phyloP scores from a whole-genome alignment of 1,140 invertebrate species.

The Aphelinus atriplicis region DNA sequence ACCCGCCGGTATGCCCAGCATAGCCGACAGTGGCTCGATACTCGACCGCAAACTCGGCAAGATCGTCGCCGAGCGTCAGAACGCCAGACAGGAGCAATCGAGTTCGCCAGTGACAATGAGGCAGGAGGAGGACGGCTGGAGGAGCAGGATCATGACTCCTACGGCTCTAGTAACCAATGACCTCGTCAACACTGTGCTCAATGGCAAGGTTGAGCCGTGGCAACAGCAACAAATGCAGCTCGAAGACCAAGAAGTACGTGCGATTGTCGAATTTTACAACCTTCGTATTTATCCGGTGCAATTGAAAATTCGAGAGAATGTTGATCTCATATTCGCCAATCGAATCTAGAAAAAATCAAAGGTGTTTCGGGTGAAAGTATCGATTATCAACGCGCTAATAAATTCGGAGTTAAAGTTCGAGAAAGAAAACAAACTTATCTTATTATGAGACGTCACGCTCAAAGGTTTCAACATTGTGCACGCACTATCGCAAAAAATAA shows the following conservation, averaged over 20 bases:
- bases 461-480: no score
- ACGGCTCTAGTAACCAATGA: not conserved
- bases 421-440: no score
- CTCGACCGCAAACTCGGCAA: slow-evolving; percentile 58
- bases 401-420: no score
- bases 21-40: slow-evolving; percentile 29
- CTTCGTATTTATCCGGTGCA: slow-evolving; percentile 44
- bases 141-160: no score
- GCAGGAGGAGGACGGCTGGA: no score
- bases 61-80: slow-evolving; percentile 59
- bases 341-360: no score
- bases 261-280: not conserved
- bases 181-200: slow-evolving; percentile 7
- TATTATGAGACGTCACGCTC: no score
- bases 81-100: slow-evolving; percentile 33
- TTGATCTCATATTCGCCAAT: no score
- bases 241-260: slow-evolving; percentile 30
- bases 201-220: slow-evolving; percentile 16
- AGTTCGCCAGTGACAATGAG: not conserved
- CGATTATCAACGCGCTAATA: no score
- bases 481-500: no score
- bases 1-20: slow-evolving; percentile 10
- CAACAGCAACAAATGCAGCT: slow-evolving; percentile 18
- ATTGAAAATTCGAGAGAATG: slow-evolving; percentile 38
- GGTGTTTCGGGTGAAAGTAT: no score